A percentile compares a stretch with the other conserved stretches of the same genome.
These are phyloP conservation scores for Myzus persicae DNA, from an alignment of 1,140 invertebrate species.

Conservation along the genomic window DNA sequence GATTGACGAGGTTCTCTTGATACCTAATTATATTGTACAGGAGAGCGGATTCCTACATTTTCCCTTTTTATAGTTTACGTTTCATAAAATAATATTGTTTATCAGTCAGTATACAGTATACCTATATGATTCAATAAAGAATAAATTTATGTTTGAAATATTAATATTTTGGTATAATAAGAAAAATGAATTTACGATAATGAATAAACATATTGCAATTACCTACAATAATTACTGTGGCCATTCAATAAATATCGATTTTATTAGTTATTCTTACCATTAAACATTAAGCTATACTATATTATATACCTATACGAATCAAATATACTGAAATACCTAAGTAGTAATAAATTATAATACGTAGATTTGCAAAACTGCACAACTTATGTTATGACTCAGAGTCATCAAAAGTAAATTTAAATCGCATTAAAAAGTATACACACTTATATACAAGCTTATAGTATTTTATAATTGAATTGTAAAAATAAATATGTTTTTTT, in stretches of 20 bases:
- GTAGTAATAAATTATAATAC: background rate
- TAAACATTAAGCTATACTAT: no score
- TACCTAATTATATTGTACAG: no score
- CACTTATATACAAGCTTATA: background rate
- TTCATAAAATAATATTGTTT: background rate
- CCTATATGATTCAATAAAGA: no score
- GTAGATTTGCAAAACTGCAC: background rate
- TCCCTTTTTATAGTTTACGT: background rate
- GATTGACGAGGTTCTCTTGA: no score
- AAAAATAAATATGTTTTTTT: conserved; percentile 2
- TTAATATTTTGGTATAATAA: background rate
- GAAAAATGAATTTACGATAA: background rate
- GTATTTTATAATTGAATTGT: background rate
- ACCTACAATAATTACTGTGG: background rate
- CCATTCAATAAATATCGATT: background rate
- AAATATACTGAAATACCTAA: background rate
- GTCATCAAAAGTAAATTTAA: conserved; percentile 8
- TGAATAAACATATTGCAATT: background rate
- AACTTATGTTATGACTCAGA: background rate
- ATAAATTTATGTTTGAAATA: background rate
- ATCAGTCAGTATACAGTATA: no score
- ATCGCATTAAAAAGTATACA: conserved; percentile 1
- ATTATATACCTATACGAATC: background rate
- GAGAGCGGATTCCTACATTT: no score
- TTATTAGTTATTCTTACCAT: background rate